phyloP scores from a whole-genome alignment of 2,888 invertebrate genomes.

The Caprella mutica region DNA sequence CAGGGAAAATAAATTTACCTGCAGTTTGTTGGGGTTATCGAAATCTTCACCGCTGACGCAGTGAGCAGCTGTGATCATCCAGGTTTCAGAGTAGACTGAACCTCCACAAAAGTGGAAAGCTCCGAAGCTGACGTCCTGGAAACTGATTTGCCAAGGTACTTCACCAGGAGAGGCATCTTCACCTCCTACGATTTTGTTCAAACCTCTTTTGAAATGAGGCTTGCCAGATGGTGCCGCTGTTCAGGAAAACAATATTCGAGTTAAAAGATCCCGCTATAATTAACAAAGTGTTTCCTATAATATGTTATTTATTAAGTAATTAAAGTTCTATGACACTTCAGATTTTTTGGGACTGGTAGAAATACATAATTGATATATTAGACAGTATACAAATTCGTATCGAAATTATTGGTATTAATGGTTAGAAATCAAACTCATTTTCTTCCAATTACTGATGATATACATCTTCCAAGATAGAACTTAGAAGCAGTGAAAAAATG shows the following conservation, averaged over 20 bases:
- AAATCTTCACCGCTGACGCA: constrained; percentile 20
- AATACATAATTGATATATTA: too few species aligned
- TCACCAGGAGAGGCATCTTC: constrained; percentile 15
- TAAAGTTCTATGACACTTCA: too few species aligned
- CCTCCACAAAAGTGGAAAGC: constrained; percentile 25
- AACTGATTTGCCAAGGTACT: constrained; percentile 21
- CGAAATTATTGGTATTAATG: too few species aligned
- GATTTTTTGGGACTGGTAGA: too few species aligned
- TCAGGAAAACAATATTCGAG: neutral
- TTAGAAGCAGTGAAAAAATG: too few species aligned
- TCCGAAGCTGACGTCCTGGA: constrained; percentile 22
- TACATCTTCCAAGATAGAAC: too few species aligned
- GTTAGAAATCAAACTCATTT: too few species aligned
- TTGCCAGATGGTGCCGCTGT: constrained; percentile 17
- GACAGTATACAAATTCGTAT: too few species aligned
- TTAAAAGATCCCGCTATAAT: neutral
- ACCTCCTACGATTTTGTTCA: constrained; percentile 19
- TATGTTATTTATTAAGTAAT: too few species aligned
- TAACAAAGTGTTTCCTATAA: neutral
- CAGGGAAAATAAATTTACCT: too few species aligned
- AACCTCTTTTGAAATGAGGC: constrained; percentile 13
- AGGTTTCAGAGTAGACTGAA: constrained; percentile 20
- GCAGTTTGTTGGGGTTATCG: constrained; percentile 14
- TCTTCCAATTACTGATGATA: too few species aligned
- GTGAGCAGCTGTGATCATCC: constrained; percentile 21